Evolutionary conservation across 2,113 vertebrate species (phyloP), one percentile per base, ranked within the genome.

Genomic region (Crotalus helleri): DNA sequence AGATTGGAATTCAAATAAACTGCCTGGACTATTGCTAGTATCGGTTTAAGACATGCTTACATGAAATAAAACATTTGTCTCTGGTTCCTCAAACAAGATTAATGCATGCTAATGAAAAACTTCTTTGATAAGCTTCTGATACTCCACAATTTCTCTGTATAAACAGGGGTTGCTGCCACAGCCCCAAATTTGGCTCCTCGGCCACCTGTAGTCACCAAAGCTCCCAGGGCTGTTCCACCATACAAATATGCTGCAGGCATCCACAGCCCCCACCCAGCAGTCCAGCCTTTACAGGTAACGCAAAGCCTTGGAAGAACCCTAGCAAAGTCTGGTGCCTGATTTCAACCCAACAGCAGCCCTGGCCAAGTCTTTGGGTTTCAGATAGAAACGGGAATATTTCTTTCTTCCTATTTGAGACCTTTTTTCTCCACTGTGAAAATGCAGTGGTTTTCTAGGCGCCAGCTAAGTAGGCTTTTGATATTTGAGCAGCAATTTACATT

Each of bases 231-330:
- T 0, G 98, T 99, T 95, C 98, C 98, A 55, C 99, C 99, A 0
- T 99, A 99, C 93, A 99, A 99, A 97, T 99, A 99, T 0, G 98
- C 99, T 97, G 98, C 98, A 0, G 97, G 97, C 51, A 98, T 99
- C 88, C 98, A 99, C 94, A 99, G 98, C 97, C 98, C 99, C 0
- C 99, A 99, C 96, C 98, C 99, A 0, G 98, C 98, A 4, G 98
- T 99, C 4, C 99, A 98, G 90, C 98, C 99, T 74, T 97, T 99
- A 96, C 99, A 99, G 99, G 99, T 99, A 98, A 94, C 49, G 12
- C 5, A 0, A 11, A 33, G 88, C 1, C 61, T 5, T 33, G 46
- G 11, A 1, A 1, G 46, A 33, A 19, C 15, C 8, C 4, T 39
- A n/a, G n/a, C n/a, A 39, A 39, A n/a, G 69, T 3, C 69, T 8